Evolutionary conservation across 2,113 vertebrate genomes (phyloP).

Genomic region (Ia io): DNA sequence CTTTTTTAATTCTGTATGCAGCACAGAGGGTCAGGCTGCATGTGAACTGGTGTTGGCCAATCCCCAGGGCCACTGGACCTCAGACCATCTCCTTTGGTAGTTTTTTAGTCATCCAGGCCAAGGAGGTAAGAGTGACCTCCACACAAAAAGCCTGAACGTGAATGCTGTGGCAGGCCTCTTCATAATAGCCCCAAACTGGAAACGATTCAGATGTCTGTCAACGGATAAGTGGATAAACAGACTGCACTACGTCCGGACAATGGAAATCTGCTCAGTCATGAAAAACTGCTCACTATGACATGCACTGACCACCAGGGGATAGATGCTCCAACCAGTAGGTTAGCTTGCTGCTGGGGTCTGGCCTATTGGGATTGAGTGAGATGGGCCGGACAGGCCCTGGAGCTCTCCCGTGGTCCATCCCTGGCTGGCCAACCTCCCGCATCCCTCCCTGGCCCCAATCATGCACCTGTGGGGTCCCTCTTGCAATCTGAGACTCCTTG

Average conservation of each 20-base stretch:
- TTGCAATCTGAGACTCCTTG: too few species aligned
- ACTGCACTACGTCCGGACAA: background rate
- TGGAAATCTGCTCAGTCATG: background rate
- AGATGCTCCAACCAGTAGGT: too few species aligned
- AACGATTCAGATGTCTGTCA: background rate
- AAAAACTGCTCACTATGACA: background rate
- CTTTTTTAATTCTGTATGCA: background rate
- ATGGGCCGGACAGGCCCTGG: too few species aligned
- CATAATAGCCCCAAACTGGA: background rate
- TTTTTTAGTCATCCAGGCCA: background rate
- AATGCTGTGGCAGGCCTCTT: background rate
- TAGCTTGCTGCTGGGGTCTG: too few species aligned
- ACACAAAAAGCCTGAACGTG: background rate
- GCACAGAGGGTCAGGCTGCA: background rate
- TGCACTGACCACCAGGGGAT: too few species aligned
- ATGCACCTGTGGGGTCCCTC: too few species aligned
- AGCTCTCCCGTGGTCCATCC: too few species aligned
- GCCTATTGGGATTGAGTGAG: too few species aligned
- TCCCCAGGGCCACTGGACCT: fast-evolving
- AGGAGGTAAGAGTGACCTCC: background rate
- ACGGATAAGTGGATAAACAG: background rate
- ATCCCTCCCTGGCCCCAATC: too few species aligned
- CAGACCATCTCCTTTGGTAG: background rate
- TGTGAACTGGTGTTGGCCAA: background rate
- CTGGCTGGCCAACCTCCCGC: too few species aligned